Evolutionary conservation across 2,888 invertebrate genomes (phyloP).

Genomic region (Dicyrtoma fusca): DNA sequence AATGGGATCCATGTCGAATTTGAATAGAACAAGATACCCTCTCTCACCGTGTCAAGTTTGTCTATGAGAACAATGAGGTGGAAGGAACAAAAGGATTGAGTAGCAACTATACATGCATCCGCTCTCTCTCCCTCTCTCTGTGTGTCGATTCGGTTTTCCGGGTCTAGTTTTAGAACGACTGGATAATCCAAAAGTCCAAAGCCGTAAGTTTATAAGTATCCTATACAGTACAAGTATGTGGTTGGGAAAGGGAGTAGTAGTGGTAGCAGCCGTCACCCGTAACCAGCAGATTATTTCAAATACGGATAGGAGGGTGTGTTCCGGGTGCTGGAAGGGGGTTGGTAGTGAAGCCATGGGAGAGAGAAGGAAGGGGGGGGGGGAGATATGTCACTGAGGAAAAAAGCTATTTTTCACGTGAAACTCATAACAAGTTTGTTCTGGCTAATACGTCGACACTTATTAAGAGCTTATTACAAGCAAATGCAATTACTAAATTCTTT

Average conservation of each 20-base stretch:
- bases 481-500: slow-evolving; percentile 48
- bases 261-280: too few relatives aligned
- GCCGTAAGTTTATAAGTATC: too few relatives aligned
- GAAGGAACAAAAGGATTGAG: slow-evolving; percentile 35
- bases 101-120: not conserved
- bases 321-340: slow-evolving; percentile 22
- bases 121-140: too few relatives aligned
- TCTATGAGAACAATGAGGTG: slow-evolving; percentile 35
- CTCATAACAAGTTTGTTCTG: slow-evolving; percentile 44
- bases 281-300: not conserved
- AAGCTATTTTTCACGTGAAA: slow-evolving; percentile 44
- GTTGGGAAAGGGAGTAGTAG: too few relatives aligned
- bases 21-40: slow-evolving; percentile 22
- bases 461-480: slow-evolving; percentile 46
- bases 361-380: not conserved
- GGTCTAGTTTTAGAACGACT: too few relatives aligned
- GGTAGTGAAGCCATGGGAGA: not conserved
- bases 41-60: slow-evolving; percentile 31
- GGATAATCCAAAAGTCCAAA: too few relatives aligned
- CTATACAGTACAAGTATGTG: too few relatives aligned
- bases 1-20: slow-evolving; percentile 21
- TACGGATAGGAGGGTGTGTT: slow-evolving; percentile 15
- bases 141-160: too few relatives aligned
- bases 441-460: slow-evolving; percentile 45
- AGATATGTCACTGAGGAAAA: slow-evolving; percentile 37